These are phyloP conservation scores for Vanacampus margaritifer DNA, from an alignment of 2,113 vertebrate species.

Conservation along the genomic window DNA sequence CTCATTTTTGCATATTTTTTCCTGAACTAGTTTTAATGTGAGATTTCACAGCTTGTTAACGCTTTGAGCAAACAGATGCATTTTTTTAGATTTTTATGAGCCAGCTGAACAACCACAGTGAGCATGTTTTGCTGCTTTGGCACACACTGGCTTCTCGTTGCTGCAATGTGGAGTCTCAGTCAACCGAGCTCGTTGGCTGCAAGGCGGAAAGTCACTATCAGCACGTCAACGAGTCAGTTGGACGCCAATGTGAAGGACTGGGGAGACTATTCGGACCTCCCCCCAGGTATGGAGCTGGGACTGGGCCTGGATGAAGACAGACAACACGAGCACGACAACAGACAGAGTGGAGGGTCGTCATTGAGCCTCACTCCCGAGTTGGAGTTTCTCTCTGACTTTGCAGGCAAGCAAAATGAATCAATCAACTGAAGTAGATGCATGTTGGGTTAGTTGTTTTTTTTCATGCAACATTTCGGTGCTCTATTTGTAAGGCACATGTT, in stretches of 20 bases:
- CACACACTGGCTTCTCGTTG: conserved; percentile 44
- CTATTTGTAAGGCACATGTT: too few relatives aligned
- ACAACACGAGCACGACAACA: conserved; percentile 21
- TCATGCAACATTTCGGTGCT: too few relatives aligned
- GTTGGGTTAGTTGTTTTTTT: too few relatives aligned
- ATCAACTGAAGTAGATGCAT: conserved; percentile 1
- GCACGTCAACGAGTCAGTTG: conserved; percentile 40
- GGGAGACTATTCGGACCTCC: conserved; percentile 66
- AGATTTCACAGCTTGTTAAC: background rate
- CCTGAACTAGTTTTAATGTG: background rate
- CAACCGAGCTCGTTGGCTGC: conserved; percentile 23
- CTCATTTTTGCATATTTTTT: background rate
- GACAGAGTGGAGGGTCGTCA: conserved; percentile 15
- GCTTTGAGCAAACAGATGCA: background rate
- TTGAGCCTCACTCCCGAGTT: conserved; percentile 46
- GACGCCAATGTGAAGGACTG: conserved; percentile 65
- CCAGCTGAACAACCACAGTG: background rate
- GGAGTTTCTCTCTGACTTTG: conserved; percentile 71
- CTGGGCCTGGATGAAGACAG: conserved; percentile 40
- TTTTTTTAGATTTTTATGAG: background rate
- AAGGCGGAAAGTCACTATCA: conserved; percentile 20
- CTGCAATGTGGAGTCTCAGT: conserved; percentile 54
- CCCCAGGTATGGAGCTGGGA: conserved; percentile 36
- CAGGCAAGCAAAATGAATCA: conserved; percentile 49
- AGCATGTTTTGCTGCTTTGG: conserved; percentile 51